Conservation (phyloP, 2,888 invertebrate species). For the Coleophora deauratella region DNA sequence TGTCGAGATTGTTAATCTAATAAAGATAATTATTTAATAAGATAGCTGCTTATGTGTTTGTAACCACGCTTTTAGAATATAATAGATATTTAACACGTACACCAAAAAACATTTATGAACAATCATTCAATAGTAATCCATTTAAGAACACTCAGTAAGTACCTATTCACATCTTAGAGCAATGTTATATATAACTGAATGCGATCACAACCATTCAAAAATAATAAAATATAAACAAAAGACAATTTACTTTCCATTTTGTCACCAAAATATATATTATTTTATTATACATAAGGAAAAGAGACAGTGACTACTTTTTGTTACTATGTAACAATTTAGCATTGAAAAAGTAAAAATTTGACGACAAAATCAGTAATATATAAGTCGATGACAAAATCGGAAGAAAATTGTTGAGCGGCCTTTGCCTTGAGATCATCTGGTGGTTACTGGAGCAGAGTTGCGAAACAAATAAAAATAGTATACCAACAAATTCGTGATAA, state of each 20-base stretch:
- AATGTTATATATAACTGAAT: conserved; percentile 31
- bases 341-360: too few relatives aligned
- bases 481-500: neutral
- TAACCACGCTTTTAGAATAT: conserved; percentile 45
- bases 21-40: neutral
- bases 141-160: conserved; percentile 49
- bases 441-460: too few relatives aligned
- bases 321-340: too few relatives aligned
- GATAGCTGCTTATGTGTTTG: conserved; percentile 18
- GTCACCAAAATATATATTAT: conserved; percentile 35
- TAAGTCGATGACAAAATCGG: too few relatives aligned
- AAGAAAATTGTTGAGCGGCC: neutral
- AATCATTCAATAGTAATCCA: conserved; percentile 49
- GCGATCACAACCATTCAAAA: conserved; percentile 58
- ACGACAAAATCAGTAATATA: neutral
- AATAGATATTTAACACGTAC: conserved; percentile 31
- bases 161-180: conserved; percentile 42
- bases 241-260: conserved; percentile 41
- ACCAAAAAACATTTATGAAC: conserved; percentile 50
- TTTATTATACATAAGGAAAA: too few relatives aligned
- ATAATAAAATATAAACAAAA: conserved; percentile 49
- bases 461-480: neutral
- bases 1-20: conserved; percentile 9
- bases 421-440: too few relatives aligned
- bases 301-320: too few relatives aligned